A percentile compares a stretch with the other conserved stretches of the same genome.
These are phyloP conservation scores for Aspidoscelis tigris DNA, from an alignment of 2,113 vertebrate species.

Conservation along the genomic window DNA sequence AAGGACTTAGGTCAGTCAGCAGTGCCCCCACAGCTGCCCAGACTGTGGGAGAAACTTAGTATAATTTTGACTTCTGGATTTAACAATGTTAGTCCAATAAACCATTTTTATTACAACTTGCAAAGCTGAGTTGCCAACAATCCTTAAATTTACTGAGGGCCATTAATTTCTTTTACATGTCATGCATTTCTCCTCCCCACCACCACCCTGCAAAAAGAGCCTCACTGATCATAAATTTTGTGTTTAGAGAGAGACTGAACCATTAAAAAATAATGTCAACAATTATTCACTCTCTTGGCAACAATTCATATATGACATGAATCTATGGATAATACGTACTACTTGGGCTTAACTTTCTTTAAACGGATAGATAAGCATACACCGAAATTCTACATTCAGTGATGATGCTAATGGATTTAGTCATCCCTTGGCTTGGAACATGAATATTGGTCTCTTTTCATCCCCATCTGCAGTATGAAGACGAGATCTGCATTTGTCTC, in stretches of 20 bases:
- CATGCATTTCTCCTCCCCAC: slow-evolving; percentile 55
- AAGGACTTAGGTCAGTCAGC: slow-evolving; percentile 54
- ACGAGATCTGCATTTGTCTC: not conserved
- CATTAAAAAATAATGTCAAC: slow-evolving; percentile 63
- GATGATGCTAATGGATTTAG: not conserved
- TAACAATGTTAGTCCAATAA: slow-evolving; percentile 70
- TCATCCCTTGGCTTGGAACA: slow-evolving; percentile 4
- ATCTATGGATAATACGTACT: slow-evolving; percentile 40
- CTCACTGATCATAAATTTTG: slow-evolving; percentile 67
- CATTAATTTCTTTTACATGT: slow-evolving; percentile 70
- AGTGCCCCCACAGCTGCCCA: slow-evolving; percentile 33
- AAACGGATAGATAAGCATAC: slow-evolving; percentile 14
- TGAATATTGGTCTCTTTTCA: too few species aligned
- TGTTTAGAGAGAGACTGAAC: slow-evolving; percentile 54
- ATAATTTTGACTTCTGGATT: slow-evolving; percentile 57
- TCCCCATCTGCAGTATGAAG: not conserved
- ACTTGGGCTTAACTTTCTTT: not conserved
- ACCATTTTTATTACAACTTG: slow-evolving; percentile 77
- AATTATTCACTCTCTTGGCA: slow-evolving; percentile 66
- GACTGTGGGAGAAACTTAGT: slow-evolving; percentile 37
- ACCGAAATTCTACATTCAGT: not conserved
- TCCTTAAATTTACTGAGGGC: slow-evolving; percentile 69
- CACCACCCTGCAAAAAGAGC: not conserved
- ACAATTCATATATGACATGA: slow-evolving; percentile 56
- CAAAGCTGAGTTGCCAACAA: slow-evolving; percentile 65